Evolutionary conservation across 1,140 invertebrate species (phyloP), one percentile per base, ranked within the genome.

Genomic region (Drosophila ogumai): DNA sequence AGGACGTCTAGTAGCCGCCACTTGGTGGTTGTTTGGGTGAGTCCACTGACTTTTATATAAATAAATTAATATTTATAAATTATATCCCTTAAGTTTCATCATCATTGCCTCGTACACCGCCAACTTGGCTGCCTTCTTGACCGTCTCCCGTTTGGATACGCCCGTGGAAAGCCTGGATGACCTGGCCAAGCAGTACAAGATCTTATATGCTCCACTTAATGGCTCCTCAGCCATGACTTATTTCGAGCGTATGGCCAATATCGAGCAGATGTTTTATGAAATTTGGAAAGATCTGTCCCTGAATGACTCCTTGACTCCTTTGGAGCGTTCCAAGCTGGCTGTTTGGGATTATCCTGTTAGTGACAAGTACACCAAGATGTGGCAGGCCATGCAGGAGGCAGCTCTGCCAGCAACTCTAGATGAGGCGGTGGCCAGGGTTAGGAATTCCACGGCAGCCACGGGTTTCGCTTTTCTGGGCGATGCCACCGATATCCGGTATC

Each of bases 331-430:
- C 0, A 98, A 99, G 92, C 92, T 99, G 13, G 98, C 98, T 0
- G 98, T 99, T 0, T 99, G 98, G 98, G 98, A 99, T 92, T 99
- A 99, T 93, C 99, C 99, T 0, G 98, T 99, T 0, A 98, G 97
- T 81, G 98, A 99, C 92, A 99, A 99, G 85, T 99, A 98, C 92
- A 99, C 98, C 1, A 99, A 99, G 93, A 99, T 99, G 95, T 99
- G 98, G 96, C 96, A 98, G 91, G 97, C 97, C 1, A 99, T 99
- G 98, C 95, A 97, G 82, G 97, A 98, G 77, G 96, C 97, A 0
- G 94, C 94, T 0, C 94, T 99, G 22, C 98, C 98, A 0, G 93
- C 94, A 17, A 95, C 94, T 3, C 94, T 96, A 7, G 95, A 97
- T 0, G 96, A 97, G 59, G 98, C 98, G 0, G 90, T 99, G 0